Evolutionary conservation across 2,797 vertebrate genomes (phyloP), one percentile per base, ranked within the genome.

Genomic region (Trachurus trachurus): DNA sequence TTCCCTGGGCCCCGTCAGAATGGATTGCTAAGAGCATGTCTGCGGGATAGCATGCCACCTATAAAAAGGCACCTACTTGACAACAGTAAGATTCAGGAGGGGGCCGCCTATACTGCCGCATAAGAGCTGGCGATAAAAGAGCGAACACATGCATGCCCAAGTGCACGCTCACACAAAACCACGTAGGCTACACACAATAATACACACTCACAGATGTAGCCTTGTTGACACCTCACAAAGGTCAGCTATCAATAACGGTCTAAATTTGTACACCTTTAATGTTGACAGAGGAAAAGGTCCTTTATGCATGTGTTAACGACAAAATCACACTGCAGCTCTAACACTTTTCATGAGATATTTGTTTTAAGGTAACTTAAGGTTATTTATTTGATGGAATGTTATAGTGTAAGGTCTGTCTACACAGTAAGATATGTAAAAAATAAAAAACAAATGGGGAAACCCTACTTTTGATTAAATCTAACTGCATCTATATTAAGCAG

Each of bases 221-320:
- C 75, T 72, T n/a, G 82, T 63, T 87, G 85, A 89, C 88, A 88
- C 88, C 76, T 80, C 73, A 11, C 40, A 95, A 95, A 95, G 94
- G 94, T 95, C 94, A 94, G 54, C 80, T 89, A 85, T 92, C 92
- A 92, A 89, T 89, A 86, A 81, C 77, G 0, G 79, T 92, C 93
- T 93, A 94, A 94, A 95, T 94, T 77, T 92, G 87, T 81, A 42
- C 71, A 74, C 75, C 80, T 92, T 89, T 88, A 78, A 87, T 86
- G 84, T 73, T 80, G 80, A 89, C 70, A 73, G 66, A 82, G 71
- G 79, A 82, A 82, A 45, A 60, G n/a, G 9, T 56, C 74, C 73
- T 78, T 69, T 44, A n/a, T 74, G 64, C 9, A 45, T 44, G 66
- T 42, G 59, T 58, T 42, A 70, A 78, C 45, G 70, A 66, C 58